phyloP scores from a whole-genome alignment of 2,797 vertebrate species.

The Erethizon dorsatum region DNA sequence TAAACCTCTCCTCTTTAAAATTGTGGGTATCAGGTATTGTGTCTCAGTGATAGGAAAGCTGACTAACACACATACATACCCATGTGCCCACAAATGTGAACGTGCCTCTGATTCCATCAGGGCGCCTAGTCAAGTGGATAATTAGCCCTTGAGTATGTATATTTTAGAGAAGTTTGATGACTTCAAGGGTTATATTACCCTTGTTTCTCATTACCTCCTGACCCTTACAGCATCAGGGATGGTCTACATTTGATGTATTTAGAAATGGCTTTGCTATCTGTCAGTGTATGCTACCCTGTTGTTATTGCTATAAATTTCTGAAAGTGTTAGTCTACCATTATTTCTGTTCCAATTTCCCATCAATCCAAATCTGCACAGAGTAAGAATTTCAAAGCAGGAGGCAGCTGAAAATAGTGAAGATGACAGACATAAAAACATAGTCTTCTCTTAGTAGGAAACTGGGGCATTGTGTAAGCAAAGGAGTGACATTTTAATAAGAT shows the following conservation, averaged over 20 bases:
- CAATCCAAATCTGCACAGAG: background rate
- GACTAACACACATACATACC: background rate
- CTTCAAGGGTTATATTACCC: background rate
- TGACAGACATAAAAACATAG: background rate
- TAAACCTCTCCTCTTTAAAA: background rate
- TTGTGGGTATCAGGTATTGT: background rate
- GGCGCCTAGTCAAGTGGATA: background rate
- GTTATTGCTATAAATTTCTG: constrained; percentile 8
- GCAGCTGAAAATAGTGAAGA: background rate
- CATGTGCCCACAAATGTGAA: background rate
- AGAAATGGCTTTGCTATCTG: constrained; percentile 28
- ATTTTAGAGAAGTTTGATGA: background rate
- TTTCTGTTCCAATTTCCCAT: constrained; percentile 40
- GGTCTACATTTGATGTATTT: background rate
- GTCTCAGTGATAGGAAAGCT: background rate
- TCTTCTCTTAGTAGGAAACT: background rate
- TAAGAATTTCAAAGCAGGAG: constrained; percentile 4
- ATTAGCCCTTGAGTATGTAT: background rate
- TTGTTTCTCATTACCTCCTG: background rate
- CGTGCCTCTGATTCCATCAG: background rate
- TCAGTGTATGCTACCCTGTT: background rate
- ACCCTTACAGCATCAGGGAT: background rate
- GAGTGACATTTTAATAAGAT: background rate
- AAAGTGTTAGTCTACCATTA: background rate
- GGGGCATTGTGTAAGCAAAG: background rate